Evolutionary conservation across 2,888 invertebrate species (phyloP).

Genomic region (Epirrhoe tristata): DNA sequence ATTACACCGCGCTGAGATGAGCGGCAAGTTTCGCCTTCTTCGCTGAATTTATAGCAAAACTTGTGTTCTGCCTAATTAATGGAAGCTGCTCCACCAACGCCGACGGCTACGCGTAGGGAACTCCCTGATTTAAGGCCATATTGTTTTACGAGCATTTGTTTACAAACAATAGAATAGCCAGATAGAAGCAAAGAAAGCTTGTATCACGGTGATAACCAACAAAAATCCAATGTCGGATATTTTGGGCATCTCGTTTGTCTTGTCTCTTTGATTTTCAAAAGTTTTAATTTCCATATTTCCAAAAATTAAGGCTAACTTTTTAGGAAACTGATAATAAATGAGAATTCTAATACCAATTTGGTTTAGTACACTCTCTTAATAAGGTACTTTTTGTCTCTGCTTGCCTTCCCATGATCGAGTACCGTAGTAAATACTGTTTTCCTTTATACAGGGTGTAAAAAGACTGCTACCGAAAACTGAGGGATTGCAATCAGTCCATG

Average conservation of each 20-base stretch:
- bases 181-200: conserved; percentile 20
- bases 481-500: too few relatives aligned
- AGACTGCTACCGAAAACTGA: too few relatives aligned
- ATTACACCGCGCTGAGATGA: conserved; percentile 74
- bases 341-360: too few relatives aligned
- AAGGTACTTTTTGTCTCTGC: conserved; percentile 4
- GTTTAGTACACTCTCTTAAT: too few relatives aligned
- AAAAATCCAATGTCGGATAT: neutral
- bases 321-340: too few relatives aligned
- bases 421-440: conserved; percentile 54
- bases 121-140: conserved; percentile 71
- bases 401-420: conserved; percentile 20
- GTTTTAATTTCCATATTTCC: too few relatives aligned
- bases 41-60: conserved; percentile 82
- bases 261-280: too few relatives aligned
- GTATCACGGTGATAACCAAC: neutral
- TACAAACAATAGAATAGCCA: conserved; percentile 43
- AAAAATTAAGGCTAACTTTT: too few relatives aligned
- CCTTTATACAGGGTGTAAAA: too few relatives aligned
- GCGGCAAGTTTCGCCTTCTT: conserved; percentile 75
- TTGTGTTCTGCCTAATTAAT: conserved; percentile 82
- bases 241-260: conserved; percentile 18
- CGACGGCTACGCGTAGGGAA: conserved; percentile 68
- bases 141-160: conserved; percentile 67
- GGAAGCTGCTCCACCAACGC: conserved; percentile 73